Base-by-base conservation (phyloP, 2,113 vertebrate genomes). In the Cynoglossus semilaevis region DNA sequence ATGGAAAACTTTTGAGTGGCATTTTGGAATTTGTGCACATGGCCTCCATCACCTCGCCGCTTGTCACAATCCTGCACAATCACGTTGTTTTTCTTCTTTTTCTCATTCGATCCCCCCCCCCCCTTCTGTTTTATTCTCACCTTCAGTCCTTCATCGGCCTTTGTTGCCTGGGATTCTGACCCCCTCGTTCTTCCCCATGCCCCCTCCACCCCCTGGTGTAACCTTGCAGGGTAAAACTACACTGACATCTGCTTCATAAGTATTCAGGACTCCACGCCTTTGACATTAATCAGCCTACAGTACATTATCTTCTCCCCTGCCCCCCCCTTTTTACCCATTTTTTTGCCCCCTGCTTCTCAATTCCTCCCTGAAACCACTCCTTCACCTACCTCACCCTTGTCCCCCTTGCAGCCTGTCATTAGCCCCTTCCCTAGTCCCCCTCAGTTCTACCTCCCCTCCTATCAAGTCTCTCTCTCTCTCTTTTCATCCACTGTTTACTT, bases 281-380 rank as follows among this genome's bases (percentile, higher is more conserved):
- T 88, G 84, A 87, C 85, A 89, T 89, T 87, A 85, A 88, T 89
- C 87, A 89, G 81, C 74, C 85, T 78, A 79, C 80, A 83, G 83
- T 87, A 86, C 83, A 88, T 88, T 86, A 88, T 88, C 87, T 83
- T 63, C 61, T 58, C 80, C 62, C 75, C 63, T 70, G 70, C 82
- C 77, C 19, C 58, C 63, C 59, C 53, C 47, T 42, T 64, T 47
- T 54, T 53, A 46, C 42, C 58, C 43, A 55, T 77, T 77, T 72
- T 41, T 77, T 73, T 74, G 45, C 75, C 71, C 79, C 75, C 59
- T 63, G 70, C 68, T 71, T 70, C 51, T 69, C 77, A 70, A 58
- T 78, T 75, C 76, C 73, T 82, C 68, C 76, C 76, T 80, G 83
- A 81, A 78, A n/a, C 72, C 74, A 72, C 69, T 66, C 68, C 67